These are phyloP conservation scores for Poeciliopsis presidionis DNA, from an alignment of 2,797 vertebrate genomes.

Conservation along the genomic window DNA sequence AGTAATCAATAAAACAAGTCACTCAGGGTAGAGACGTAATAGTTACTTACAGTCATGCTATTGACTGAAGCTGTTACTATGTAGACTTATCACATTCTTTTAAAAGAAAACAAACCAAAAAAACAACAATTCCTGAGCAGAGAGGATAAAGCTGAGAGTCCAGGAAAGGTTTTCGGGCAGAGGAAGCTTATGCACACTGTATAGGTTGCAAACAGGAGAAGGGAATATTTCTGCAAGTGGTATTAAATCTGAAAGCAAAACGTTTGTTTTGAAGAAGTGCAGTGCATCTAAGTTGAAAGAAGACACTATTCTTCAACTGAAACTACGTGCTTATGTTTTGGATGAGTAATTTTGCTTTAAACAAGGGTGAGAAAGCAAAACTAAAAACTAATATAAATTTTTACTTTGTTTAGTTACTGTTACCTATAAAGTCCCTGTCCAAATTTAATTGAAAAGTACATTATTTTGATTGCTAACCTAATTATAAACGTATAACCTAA, in stretches of 20 bases:
- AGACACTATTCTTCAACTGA: neutral
- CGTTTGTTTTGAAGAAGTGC: neutral
- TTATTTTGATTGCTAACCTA: neutral
- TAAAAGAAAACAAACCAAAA: neutral
- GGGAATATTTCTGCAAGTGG: neutral
- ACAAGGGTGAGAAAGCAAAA: neutral
- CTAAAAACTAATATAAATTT: neutral
- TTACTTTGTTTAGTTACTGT: neutral
- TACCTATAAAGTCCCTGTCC: neutral
- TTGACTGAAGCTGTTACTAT: neutral
- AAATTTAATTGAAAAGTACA: neutral
- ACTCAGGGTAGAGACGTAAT: neutral
- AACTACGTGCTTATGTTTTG: neutral
- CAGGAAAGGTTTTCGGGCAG: neutral
- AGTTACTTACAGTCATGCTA: neutral
- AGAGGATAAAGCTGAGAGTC: neutral
- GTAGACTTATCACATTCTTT: neutral
- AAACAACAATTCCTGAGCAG: neutral
- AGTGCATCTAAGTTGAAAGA: neutral
- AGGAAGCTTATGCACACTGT: neutral
- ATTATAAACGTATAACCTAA: neutral
- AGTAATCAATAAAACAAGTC: neutral
- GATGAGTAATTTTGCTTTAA: neutral
- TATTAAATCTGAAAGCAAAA: neutral
- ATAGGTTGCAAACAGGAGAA: neutral